Evolutionary conservation across 2,113 vertebrate genomes (phyloP).

Genomic region (Falco punctatus): DNA sequence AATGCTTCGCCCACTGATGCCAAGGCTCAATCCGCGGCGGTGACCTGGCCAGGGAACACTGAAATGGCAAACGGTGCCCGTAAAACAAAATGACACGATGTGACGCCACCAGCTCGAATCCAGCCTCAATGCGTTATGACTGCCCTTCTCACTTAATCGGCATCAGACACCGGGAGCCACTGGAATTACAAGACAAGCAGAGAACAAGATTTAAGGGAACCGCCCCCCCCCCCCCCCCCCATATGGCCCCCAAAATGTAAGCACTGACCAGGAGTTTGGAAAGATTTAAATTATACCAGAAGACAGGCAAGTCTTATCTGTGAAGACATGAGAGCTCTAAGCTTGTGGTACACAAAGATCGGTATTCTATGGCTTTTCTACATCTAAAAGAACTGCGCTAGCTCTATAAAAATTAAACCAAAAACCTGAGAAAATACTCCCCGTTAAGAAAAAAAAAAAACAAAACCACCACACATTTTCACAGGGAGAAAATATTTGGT

Average conservation of each 20-base stretch:
- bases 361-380: neutral
- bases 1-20: neutral
- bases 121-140: slow-evolving; percentile 8
- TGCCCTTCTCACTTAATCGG: slow-evolving; percentile 35
- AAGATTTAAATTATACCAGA: neutral
- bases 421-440: neutral
- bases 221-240: too few species aligned
- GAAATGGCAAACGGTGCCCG: slow-evolving; percentile 17
- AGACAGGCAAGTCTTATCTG: neutral
- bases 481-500: neutral
- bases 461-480: neutral
- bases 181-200: neutral
- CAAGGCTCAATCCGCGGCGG: neutral
- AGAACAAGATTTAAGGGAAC: neutral
- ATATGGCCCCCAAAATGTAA: neutral
- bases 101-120: slow-evolving; percentile 19
- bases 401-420: neutral
- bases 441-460: neutral
- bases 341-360: neutral
- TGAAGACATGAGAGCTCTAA: neutral
- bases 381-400: neutral
- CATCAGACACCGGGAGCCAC: neutral
- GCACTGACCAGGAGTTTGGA: neutral
- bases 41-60: neutral
- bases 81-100: slow-evolving; percentile 14